Evolutionary conservation across 2,888 invertebrate genomes (phyloP), one percentile per base, ranked within the genome.

Genomic region (Mayetiola destructor): DNA sequence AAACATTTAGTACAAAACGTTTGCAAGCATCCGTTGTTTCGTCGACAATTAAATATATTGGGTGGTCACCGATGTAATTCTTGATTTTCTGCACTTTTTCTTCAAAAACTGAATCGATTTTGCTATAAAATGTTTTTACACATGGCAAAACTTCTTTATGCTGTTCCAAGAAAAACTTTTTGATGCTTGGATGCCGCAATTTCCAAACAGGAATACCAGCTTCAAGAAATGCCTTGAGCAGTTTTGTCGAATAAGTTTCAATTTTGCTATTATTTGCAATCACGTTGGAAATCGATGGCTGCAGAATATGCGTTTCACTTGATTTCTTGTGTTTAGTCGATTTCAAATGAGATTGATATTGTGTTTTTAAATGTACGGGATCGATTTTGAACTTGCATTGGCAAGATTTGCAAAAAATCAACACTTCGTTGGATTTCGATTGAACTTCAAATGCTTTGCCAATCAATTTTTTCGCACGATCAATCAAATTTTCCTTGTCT

Each of bases 11-110:
- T 39, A 39, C 39, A 39, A 3, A 39, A 39, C 39, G 39, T 16
- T 39, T 39, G 18, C 18, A 39, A 18, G 21, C 5, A 23, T 42
- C 23, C 4, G 42, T 42, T 14, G 42, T 42, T 42, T 42, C 42
- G 23, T 42, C 42, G 42, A 42, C 42, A 42, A 42, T 9, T 23
- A 42, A 42, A 42, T 42, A 42, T 3, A 42, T 42, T 42, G 42
- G 42, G 14, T 42, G 6, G 9, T 39, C 39, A 39, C 39, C 39
- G 10, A 39, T 39, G 39, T 39, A 39, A 39, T 39, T 39, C 18
- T 42, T 42, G 23, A 42, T 42, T 23, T 42, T 42, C 14, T 42
- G 21, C 23, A 42, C 2, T 6, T 21, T 42, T 12, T 14, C 4
- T 42, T 42, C 23, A 23, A 23, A 42, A 23, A 42, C 23, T 21